These are phyloP conservation scores for Epirrhoe tristata DNA, from an alignment of 2,888 invertebrate genomes.

Conservation along the genomic window DNA sequence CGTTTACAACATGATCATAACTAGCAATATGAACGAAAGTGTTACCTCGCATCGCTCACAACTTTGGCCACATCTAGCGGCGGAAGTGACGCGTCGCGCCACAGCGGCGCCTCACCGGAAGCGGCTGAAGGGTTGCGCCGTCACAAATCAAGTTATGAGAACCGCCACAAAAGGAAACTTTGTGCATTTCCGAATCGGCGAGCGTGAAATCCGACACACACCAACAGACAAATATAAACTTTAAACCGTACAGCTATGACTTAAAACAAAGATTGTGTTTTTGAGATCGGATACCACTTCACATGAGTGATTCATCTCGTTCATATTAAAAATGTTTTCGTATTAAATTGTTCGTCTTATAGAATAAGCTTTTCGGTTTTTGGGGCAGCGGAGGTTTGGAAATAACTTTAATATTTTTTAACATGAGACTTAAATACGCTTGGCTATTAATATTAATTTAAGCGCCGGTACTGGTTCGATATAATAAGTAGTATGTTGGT, in stretches of 20 bases:
- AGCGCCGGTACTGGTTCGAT: constrained; percentile 6
- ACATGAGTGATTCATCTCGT: constrained; percentile 61
- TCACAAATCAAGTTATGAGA: constrained; percentile 85
- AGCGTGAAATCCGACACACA: constrained; percentile 77
- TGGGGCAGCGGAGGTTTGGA: background rate
- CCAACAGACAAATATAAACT: constrained; percentile 51
- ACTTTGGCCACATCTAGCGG: constrained; percentile 33
- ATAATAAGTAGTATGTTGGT: background rate
- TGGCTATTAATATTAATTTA: background rate
- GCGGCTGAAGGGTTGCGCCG: constrained; percentile 81
- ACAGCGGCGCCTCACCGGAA: constrained; percentile 80
- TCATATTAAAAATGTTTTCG: constrained; percentile 63
- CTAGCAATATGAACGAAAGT: background rate
- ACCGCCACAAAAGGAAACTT: constrained; percentile 85
- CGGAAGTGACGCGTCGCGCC: constrained; percentile 81
- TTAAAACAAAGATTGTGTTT: constrained; percentile 33
- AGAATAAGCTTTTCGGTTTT: constrained; percentile 32
- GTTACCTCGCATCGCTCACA: constrained; percentile 26
- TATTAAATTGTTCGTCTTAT: constrained; percentile 53
- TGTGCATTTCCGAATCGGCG: constrained; percentile 81
- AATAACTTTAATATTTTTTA: background rate
- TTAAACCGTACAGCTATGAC: constrained; percentile 54
- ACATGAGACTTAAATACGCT: constrained; percentile 2
- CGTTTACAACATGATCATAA: background rate
- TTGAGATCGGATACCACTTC: constrained; percentile 44